These are phyloP conservation scores for Odobenus rosmarus DNA, from an alignment of 2,113 vertebrate species.

Conservation along the genomic window DNA sequence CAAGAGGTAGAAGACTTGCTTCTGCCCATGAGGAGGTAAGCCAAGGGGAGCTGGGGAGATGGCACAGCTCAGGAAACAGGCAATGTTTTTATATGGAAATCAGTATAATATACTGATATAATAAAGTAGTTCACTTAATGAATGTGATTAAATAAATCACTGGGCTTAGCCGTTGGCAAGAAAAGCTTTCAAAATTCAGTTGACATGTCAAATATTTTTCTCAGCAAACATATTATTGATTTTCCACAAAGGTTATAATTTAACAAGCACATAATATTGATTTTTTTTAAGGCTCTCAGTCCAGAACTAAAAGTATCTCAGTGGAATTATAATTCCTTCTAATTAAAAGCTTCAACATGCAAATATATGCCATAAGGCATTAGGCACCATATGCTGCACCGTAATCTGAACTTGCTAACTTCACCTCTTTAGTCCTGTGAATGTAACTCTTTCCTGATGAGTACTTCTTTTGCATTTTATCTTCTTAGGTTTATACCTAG, in stretches of 20 bases:
- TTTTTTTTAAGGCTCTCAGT: conserved; percentile 68
- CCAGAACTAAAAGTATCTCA: conserved; percentile 79
- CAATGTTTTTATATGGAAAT: neutral
- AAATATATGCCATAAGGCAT: conserved; percentile 78
- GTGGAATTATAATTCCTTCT: conserved; percentile 81
- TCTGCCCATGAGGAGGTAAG: neutral
- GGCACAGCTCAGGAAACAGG: neutral
- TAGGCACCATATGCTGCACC: conserved; percentile 77
- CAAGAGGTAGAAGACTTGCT: neutral
- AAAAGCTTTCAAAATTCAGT: conserved; percentile 45
- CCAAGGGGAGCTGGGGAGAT: neutral
- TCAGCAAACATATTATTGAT: conserved; percentile 48
- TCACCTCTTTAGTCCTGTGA: conserved; percentile 73
- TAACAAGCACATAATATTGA: conserved; percentile 76
- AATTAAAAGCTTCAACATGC: conserved; percentile 85
- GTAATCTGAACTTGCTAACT: conserved; percentile 78
- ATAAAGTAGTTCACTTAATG: conserved; percentile 46
- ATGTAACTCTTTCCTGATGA: conserved; percentile 77
- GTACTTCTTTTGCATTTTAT: conserved; percentile 67
- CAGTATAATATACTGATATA: neutral
- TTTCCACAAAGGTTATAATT: conserved; percentile 73
- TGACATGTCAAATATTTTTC: conserved; percentile 59
- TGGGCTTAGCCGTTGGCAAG: neutral
- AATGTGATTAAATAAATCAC: conserved; percentile 56
- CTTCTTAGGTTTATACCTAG: neutral